These are phyloP conservation scores for Corythoichthys haematopterus DNA, from an alignment of 2,113 vertebrate species.

Conservation along the genomic window DNA sequence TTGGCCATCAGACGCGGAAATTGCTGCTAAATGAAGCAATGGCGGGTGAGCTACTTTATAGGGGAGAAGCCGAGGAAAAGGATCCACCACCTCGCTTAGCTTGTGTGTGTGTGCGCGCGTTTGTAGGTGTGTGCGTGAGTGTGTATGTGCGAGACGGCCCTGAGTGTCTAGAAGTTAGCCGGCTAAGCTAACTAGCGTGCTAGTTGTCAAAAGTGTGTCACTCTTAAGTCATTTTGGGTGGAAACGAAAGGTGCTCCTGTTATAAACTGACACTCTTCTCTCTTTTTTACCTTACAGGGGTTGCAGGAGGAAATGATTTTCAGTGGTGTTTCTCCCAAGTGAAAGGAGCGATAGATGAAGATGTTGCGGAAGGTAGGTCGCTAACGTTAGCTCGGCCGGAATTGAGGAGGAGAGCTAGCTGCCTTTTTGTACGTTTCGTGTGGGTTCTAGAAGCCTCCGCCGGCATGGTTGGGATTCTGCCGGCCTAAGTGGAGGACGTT, in stretches of 20 bases:
- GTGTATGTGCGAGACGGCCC: slow-evolving; percentile 50
- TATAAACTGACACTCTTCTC: slow-evolving; percentile 31
- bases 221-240: slow-evolving; percentile 39
- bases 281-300: slow-evolving; percentile 44
- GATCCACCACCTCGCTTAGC: slow-evolving; percentile 56
- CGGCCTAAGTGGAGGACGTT: not conserved
- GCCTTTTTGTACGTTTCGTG: slow-evolving; percentile 29
- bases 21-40: slow-evolving; percentile 73
- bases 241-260: not conserved
- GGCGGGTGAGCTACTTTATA: slow-evolving; percentile 64
- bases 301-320: slow-evolving; percentile 72
- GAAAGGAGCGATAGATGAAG: slow-evolving; percentile 73
- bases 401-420: slow-evolving; percentile 30
- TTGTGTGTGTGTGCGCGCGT: not conserved
- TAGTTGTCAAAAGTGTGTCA: slow-evolving; percentile 65
- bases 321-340: slow-evolving; percentile 74
- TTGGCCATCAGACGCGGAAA: slow-evolving; percentile 46
- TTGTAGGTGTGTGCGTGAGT: not conserved
- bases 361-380: slow-evolving; percentile 73
- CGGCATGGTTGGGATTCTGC: not conserved
- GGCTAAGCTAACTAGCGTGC: slow-evolving; percentile 48
- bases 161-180: slow-evolving; percentile 55
- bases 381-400: slow-evolving; percentile 43
- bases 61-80: slow-evolving; percentile 35
- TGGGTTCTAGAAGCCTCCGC: not conserved